A percentile compares a stretch with the other conserved stretches of the same genome.
These are phyloP conservation scores for Leucoraja erinaceus DNA, from an alignment of 2,113 vertebrate species.

Conservation along the genomic window DNA sequence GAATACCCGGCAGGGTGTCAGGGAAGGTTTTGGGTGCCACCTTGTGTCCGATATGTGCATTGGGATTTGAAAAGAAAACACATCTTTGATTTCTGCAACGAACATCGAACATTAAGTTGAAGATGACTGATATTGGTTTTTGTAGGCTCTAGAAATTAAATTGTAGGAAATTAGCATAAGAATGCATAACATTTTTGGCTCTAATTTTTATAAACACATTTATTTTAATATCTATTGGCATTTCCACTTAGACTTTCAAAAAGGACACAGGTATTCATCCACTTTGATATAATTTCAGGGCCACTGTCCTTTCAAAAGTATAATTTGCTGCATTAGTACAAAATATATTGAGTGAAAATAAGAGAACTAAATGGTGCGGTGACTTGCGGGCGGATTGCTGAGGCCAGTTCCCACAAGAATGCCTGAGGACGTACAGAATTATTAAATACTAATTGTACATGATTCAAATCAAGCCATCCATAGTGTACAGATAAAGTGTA, in stretches of 20 bases:
- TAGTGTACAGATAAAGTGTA: too few species aligned
- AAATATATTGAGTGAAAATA: background rate
- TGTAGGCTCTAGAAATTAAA: background rate
- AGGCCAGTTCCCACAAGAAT: background rate
- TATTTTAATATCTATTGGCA: background rate
- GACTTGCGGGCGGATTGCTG: background rate
- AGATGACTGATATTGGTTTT: background rate
- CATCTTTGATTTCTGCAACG: background rate
- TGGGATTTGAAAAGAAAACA: background rate
- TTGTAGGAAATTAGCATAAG: background rate
- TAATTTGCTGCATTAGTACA: background rate
- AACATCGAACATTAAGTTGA: background rate
- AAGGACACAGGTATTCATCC: background rate
- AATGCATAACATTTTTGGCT: background rate
- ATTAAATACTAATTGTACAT: background rate
- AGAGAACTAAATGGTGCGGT: background rate
- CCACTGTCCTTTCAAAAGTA: background rate
- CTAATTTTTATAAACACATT: background rate
- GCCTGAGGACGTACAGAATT: background rate
- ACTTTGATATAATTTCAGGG: background rate
- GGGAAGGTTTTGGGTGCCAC: background rate
- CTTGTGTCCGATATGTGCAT: background rate
- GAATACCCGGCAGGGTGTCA: background rate
- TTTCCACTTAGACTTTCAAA: background rate
- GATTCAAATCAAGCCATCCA: too few species aligned